Evolutionary conservation across 2,113 vertebrate species (phyloP).

Genomic region (Carlito syrichta): DNA sequence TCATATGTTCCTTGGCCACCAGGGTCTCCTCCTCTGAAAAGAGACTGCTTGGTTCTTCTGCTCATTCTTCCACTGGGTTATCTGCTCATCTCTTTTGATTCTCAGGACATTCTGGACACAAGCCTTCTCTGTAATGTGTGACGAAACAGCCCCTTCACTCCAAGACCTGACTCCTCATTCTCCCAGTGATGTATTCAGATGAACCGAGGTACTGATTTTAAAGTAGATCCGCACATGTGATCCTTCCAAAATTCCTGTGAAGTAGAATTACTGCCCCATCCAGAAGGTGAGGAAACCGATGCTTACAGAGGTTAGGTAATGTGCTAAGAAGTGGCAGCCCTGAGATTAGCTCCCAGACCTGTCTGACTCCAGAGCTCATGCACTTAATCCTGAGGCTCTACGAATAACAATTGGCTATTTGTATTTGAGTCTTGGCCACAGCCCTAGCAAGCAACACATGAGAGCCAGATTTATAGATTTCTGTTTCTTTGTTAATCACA

Average conservation of each 20-base stretch:
- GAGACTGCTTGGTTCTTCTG: background rate
- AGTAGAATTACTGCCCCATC: background rate
- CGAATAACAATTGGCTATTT: slow-evolving; percentile 5
- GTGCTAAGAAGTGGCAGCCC: background rate
- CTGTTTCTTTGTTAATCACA: background rate
- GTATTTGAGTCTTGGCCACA: background rate
- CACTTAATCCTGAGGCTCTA: background rate
- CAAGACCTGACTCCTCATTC: background rate
- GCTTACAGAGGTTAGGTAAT: background rate
- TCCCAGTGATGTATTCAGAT: background rate
- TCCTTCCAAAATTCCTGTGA: background rate
- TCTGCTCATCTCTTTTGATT: background rate
- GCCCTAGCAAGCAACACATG: background rate
- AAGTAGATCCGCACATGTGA: background rate
- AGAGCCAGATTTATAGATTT: background rate
- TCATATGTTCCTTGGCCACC: background rate
- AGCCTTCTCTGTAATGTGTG: background rate
- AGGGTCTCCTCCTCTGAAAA: background rate
- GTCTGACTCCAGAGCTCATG: background rate
- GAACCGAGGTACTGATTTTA: background rate
- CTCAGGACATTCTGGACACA: background rate
- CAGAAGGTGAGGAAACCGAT: background rate
- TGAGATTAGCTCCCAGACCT: background rate
- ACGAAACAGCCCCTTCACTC: background rate
- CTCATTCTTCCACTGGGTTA: background rate